These are phyloP conservation scores for Oxyteleia sp. DNA, from an alignment of 2,888 invertebrate species.

Conservation along the genomic window DNA sequence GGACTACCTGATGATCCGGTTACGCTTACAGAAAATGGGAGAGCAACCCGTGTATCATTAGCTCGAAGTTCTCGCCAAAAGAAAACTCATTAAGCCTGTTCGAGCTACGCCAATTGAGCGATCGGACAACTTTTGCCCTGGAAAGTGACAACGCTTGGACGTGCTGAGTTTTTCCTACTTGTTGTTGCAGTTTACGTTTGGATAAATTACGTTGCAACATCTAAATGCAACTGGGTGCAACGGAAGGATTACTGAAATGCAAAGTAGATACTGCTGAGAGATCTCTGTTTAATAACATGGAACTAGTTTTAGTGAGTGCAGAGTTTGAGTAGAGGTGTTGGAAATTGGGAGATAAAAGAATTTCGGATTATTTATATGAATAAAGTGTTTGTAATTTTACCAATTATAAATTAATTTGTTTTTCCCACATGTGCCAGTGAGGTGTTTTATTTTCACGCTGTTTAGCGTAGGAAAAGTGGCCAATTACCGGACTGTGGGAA, in stretches of 20 bases:
- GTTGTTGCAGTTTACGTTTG: background rate
- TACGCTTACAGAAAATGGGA: slow-evolving; percentile 68
- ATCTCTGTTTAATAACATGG: background rate
- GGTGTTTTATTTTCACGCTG: too few species aligned
- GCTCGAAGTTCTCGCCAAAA: slow-evolving; percentile 44
- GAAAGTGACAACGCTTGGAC: background rate
- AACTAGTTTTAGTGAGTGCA: background rate
- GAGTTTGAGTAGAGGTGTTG: background rate
- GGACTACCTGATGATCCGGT: slow-evolving; percentile 74
- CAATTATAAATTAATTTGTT: too few species aligned
- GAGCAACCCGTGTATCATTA: slow-evolving; percentile 58
- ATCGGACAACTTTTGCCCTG: background rate
- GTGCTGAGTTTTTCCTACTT: background rate
- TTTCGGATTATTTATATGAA: too few species aligned
- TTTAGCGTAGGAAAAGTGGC: too few species aligned
- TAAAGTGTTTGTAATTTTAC: too few species aligned
- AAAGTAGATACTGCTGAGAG: background rate
- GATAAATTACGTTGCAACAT: background rate
- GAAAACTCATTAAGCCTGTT: slow-evolving; percentile 51
- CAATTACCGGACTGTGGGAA: too few species aligned
- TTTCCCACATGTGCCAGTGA: too few species aligned
- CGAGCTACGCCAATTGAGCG: slow-evolving; percentile 14
- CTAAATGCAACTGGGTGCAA: background rate
- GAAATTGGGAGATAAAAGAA: background rate
- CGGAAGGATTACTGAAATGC: background rate